Evolutionary conservation across 2,888 invertebrate genomes (phyloP).

Genomic region (Nemoura dubitans): DNA sequence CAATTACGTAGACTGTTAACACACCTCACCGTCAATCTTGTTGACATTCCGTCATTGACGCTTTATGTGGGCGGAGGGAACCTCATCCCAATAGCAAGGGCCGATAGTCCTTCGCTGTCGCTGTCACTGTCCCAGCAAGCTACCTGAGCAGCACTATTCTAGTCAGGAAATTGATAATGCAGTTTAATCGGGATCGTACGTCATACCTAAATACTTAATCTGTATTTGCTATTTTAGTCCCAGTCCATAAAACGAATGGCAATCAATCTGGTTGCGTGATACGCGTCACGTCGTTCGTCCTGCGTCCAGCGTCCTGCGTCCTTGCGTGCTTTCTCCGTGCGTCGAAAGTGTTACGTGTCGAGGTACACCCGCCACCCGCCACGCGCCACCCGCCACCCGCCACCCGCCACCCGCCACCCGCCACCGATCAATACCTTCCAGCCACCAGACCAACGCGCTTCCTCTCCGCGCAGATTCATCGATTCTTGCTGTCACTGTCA

Average conservation of each 20-base stretch:
- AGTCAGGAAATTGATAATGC: background rate
- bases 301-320: background rate
- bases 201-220: conserved; percentile 1
- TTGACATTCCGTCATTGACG: too few relatives aligned
- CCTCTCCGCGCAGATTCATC: background rate
- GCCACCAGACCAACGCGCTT: background rate
- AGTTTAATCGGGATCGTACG: background rate
- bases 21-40: too few relatives aligned
- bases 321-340: background rate
- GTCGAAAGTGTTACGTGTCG: too few relatives aligned
- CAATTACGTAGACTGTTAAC: too few relatives aligned
- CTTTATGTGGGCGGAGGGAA: too few relatives aligned
- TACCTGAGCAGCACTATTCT: background rate
- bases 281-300: background rate
- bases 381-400: too few relatives aligned
- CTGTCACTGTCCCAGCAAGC: background rate
- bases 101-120: too few relatives aligned
- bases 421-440: background rate
- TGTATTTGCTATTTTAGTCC: background rate
- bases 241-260: background rate
- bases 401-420: too few relatives aligned
- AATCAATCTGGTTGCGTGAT: background rate
- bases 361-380: background rate
- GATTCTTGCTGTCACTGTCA: background rate
- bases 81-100: too few relatives aligned